A percentile compares a stretch with the other conserved stretches of the same genome.
These are phyloP conservation scores for Acronicta aceris DNA, from an alignment of 2,888 invertebrate species.

Conservation along the genomic window DNA sequence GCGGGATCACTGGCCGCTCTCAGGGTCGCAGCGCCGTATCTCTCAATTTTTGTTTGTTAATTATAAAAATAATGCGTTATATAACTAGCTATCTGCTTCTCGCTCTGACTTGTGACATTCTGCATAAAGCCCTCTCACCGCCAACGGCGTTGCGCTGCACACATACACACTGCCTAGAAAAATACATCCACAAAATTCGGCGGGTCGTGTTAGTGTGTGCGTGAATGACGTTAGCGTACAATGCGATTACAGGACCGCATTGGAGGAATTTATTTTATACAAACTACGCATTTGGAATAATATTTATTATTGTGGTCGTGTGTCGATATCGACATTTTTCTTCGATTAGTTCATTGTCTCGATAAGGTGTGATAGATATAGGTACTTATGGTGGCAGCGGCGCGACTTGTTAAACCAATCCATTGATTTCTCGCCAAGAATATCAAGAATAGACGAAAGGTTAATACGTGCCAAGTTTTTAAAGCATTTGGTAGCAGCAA, in stretches of 20 bases:
- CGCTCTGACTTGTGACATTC: conserved; percentile 59
- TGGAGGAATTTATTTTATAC: conserved; percentile 54
- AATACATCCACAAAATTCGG: conserved; percentile 87
- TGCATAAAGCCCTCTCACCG: conserved; percentile 67
- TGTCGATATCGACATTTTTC: conserved; percentile 6
- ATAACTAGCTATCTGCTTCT: conserved; percentile 76
- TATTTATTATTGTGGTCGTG: conserved; percentile 17
- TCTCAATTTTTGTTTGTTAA: conserved; percentile 89
- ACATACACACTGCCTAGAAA: conserved; percentile 78
- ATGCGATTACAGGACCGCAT: conserved; percentile 87
- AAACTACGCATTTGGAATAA: conserved; percentile 49
- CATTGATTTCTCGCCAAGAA: conserved; percentile 48
- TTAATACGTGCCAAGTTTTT: conserved; percentile 42
- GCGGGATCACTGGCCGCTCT: conserved; percentile 84
- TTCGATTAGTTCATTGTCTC: conserved; percentile 16
- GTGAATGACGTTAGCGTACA: conserved; percentile 88
- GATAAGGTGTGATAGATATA: conserved; percentile 20
- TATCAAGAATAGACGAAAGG: conserved; percentile 44
- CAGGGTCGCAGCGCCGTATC: conserved; percentile 87
- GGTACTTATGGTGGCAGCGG: not conserved
- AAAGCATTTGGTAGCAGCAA: conserved; percentile 19
- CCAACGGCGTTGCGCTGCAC: conserved; percentile 77
- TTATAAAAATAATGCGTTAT: conserved; percentile 90
- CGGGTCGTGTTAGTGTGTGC: conserved; percentile 78
- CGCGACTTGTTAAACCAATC: conserved; percentile 15